phyloP scores from a whole-genome alignment of 2,888 invertebrate species.

The Molanna angustata region DNA sequence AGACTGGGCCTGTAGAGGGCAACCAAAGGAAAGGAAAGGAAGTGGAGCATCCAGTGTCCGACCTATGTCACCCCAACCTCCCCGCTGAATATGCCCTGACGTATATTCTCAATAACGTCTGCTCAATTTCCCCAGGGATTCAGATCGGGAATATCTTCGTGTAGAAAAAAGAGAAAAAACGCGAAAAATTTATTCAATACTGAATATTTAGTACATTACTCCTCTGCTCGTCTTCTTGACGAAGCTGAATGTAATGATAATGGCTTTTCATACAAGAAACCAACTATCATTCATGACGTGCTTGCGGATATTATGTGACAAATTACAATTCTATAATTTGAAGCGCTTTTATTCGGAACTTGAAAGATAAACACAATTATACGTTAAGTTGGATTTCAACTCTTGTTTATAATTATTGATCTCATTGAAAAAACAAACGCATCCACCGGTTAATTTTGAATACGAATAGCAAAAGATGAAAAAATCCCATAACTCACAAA shows the following conservation, averaged over 20 bases:
- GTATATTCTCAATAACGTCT: constrained; percentile 31
- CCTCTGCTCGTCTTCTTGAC: constrained; percentile 13
- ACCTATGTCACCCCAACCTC: constrained; percentile 27
- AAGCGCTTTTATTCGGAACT: too few relatives aligned
- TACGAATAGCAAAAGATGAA: too few relatives aligned
- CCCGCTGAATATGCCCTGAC: constrained; percentile 23
- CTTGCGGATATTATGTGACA: too few relatives aligned
- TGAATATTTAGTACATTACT: constrained; percentile 16
- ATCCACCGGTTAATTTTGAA: too few relatives aligned
- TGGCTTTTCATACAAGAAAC: too few relatives aligned
- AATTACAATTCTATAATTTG: too few relatives aligned
- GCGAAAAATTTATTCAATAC: constrained; percentile 29
- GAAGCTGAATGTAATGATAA: constrained; percentile 24
- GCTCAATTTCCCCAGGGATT: constrained; percentile 29
- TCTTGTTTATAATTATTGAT: too few relatives aligned
- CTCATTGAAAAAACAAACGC: too few relatives aligned
- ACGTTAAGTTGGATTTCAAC: too few relatives aligned
- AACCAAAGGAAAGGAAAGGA: neutral
- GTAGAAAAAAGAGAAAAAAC: constrained; percentile 26
- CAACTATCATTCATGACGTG: too few relatives aligned
- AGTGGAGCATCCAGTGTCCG: constrained; percentile 22
- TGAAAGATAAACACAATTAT: too few relatives aligned
- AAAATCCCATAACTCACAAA: too few relatives aligned
- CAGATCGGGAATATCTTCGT: constrained; percentile 27
- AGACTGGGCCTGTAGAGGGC: neutral